Base-by-base conservation (phyloP, 35 echinoderm and acorn worm genomes). In the Anneissia japonica region DNA sequence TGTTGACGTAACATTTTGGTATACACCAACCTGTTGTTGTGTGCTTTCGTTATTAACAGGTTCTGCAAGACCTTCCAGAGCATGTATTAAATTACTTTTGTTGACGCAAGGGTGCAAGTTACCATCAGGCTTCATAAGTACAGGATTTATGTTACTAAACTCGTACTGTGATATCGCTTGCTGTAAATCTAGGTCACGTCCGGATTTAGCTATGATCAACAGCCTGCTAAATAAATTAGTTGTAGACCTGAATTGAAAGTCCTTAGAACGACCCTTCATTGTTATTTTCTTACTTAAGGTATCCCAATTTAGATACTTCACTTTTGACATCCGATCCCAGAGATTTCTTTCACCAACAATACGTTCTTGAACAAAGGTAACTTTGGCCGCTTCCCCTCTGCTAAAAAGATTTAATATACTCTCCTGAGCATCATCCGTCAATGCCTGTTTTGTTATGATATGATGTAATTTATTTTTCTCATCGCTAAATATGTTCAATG, bases 161-260 rank as follows among this genome's bases (percentile, higher is more conserved):
- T 45, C 16, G 40, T 45, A 45, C 40, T 45, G 5, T 45, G 16
- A 45, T 45, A 7, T 45, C 4, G 23, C 35, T 34, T 6, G 40
- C 14, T 43, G 40, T 43, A 43, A 43, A 43, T 43, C 40, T 6
- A 43, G 40, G 40, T 43, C 40, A 43, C 14, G 40, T 37, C 33
- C 84, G 26, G 84, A 86, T 32, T 39, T 76, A 45, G 74, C 84
- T 37, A 86, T 86, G 11, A 86, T 73, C n/a, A 86, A 39, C 14
- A 86, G 73, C 84, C 74, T 76, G 38, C 31, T 37, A 37, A 86
- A 86, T 29, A 86, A 74, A 45, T 32, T 38, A 21, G 84, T 46
- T 40, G 84, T 76, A 38, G 84, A 1, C 30, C 38, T 86, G 31
- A 86, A 32, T 86, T 86, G 84, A 86, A 86, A 86, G 23, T 86